Conservation (phyloP, 2,113 vertebrate species). For the Rhagologus leucostigma region DNA sequence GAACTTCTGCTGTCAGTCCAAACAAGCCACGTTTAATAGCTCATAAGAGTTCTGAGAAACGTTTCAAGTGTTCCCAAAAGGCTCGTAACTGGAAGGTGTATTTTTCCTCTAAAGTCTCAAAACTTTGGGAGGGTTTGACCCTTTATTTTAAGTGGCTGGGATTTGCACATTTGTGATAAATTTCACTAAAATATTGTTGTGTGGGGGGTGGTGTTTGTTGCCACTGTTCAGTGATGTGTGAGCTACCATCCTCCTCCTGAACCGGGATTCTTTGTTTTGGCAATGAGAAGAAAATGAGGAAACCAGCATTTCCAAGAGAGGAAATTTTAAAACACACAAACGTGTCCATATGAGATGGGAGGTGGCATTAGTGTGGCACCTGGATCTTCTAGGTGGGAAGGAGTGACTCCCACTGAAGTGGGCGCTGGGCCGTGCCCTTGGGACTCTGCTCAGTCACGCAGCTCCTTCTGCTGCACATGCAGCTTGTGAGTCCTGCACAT, state of each 20-base stretch:
- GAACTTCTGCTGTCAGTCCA: constrained; percentile 4
- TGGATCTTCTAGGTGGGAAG: not conserved
- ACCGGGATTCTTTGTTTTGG: not conserved
- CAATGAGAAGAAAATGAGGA: not conserved
- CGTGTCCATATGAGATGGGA: not conserved
- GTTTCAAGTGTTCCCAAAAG: not conserved
- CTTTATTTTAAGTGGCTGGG: not conserved
- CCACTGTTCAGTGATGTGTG: rapidly evolving
- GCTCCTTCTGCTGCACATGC: not conserved
- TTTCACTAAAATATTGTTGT: not conserved
- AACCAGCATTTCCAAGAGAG: not conserved
- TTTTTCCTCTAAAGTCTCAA: constrained; percentile 7
- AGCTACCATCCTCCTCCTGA: not conserved
- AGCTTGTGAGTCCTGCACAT: not conserved
- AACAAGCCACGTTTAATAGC: constrained; percentile 14
- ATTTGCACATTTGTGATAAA: not conserved
- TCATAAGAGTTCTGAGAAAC: not conserved
- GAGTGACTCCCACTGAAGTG: not conserved
- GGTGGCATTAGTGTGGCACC: not conserved
- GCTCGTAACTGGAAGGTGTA: not conserved
- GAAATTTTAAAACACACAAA: not conserved
- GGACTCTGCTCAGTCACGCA: not conserved
- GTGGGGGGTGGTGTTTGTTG: not conserved
- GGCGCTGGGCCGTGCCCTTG: rapidly evolving
- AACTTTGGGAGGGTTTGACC: not conserved